Conservation (phyloP, 2,888 invertebrate genomes). For the Neelides folsomi region DNA sequence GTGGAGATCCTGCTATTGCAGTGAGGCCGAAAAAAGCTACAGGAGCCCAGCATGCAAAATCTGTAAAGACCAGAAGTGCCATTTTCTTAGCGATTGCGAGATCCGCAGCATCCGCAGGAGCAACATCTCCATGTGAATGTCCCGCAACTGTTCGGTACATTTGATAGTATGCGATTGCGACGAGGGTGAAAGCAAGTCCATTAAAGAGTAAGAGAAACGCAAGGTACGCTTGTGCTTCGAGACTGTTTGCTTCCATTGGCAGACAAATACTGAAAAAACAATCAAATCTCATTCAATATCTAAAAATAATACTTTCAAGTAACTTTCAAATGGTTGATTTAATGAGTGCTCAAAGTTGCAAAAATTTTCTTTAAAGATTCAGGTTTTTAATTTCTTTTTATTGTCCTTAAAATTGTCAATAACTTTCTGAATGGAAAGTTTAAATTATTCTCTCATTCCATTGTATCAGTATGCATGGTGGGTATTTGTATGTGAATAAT, state of each 20-base stretch:
- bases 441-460: no score
- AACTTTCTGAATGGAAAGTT: no score
- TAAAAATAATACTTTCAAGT: no score
- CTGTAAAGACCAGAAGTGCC: slow-evolving; percentile 75
- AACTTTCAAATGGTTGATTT: no score
- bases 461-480: background rate
- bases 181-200: slow-evolving; percentile 65
- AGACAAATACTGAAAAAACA: slow-evolving; percentile 56
- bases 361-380: background rate
- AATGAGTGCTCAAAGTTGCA: no score
- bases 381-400: no score
- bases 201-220: slow-evolving; percentile 59
- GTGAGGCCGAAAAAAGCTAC: slow-evolving; percentile 79
- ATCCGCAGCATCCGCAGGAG: slow-evolving; percentile 43
- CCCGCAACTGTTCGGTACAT: slow-evolving; percentile 62
- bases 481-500: slow-evolving; percentile 1
- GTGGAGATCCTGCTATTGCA: slow-evolving; percentile 65
- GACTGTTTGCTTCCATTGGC: slow-evolving; percentile 64
- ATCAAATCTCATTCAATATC: background rate
- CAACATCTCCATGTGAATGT: slow-evolving; percentile 18
- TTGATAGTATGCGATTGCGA: slow-evolving; percentile 70
- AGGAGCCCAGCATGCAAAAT: slow-evolving; percentile 73
- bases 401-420: no score
- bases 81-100: slow-evolving; percentile 73
- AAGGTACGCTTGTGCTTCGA: slow-evolving; percentile 59